phyloP scores from a whole-genome alignment of 2,113 vertebrate genomes.

The Hydropotes inermis region DNA sequence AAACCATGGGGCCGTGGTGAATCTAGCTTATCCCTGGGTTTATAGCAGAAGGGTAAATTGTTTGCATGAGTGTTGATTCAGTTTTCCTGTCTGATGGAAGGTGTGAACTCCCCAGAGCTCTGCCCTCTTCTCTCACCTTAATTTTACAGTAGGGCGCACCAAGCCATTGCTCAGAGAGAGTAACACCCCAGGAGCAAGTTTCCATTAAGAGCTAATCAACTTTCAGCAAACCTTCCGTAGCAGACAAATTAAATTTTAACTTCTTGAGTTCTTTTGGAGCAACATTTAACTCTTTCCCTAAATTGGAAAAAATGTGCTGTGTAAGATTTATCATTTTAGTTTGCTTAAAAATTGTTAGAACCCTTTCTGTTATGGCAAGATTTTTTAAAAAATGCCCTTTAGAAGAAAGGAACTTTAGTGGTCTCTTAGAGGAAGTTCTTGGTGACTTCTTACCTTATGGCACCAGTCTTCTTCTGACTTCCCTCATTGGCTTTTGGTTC shows the following conservation, averaged over 20 bases:
- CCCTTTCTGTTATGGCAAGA: not conserved
- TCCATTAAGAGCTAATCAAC: not conserved
- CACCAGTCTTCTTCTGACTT: not conserved
- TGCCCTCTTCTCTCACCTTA: not conserved
- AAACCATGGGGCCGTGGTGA: not conserved
- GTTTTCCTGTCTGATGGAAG: not conserved
- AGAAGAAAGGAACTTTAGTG: not conserved
- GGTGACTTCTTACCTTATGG: not conserved
- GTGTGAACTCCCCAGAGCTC: not conserved
- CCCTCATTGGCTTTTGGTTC: not conserved
- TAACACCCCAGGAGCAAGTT: not conserved
- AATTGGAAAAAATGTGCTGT: not conserved
- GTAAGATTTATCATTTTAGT: not conserved
- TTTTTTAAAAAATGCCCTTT: not conserved
- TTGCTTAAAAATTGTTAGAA: conserved; percentile 2
- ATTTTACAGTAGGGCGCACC: not conserved
- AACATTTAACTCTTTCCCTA: not conserved
- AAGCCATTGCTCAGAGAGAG: not conserved
- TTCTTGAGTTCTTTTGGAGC: not conserved
- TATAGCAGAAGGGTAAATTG: not conserved
- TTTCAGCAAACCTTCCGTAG: not conserved
- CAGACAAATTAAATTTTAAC: conserved; percentile 23
- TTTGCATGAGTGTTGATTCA: not conserved
- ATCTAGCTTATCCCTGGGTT: not conserved
- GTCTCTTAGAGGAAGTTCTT: not conserved